Evolutionary conservation across 2,797 vertebrate species (phyloP).

Genomic region (Erethizon dorsatum): DNA sequence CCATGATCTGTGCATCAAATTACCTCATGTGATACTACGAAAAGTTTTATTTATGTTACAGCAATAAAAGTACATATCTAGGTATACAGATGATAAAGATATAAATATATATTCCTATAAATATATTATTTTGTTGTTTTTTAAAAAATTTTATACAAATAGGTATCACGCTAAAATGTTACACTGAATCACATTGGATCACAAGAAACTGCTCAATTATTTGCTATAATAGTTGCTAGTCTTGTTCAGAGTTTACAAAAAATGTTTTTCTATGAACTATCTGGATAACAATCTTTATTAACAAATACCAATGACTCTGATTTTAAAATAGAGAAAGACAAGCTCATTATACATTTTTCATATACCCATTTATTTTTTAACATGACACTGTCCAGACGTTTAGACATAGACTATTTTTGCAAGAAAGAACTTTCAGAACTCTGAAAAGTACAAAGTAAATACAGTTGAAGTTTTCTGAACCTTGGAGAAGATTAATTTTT

Average conservation of each 20-base stretch:
- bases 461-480: not conserved
- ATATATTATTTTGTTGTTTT: not conserved
- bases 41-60: conserved; percentile 85
- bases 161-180: not conserved
- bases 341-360: not conserved
- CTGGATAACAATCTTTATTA: not conserved
- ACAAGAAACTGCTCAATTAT: not conserved
- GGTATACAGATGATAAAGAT: not conserved
- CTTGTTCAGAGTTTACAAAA: conserved; percentile 8
- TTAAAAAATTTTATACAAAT: conserved; percentile 9
- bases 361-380: not conserved
- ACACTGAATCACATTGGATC: not conserved
- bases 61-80: conserved; percentile 82
- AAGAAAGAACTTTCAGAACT: not conserved
- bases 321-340: conserved; percentile 23
- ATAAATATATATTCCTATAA: not conserved
- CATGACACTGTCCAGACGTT: not conserved
- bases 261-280: not conserved
- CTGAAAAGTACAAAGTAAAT: not conserved
- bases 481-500: not conserved
- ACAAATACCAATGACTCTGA: not conserved
- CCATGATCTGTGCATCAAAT: conserved; percentile 79
- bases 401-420: not conserved
- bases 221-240: not conserved
- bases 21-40: conserved; percentile 60